Conservation (phyloP, 2,797 vertebrate genomes). For the Percopsis omiscomaycus region DNA sequence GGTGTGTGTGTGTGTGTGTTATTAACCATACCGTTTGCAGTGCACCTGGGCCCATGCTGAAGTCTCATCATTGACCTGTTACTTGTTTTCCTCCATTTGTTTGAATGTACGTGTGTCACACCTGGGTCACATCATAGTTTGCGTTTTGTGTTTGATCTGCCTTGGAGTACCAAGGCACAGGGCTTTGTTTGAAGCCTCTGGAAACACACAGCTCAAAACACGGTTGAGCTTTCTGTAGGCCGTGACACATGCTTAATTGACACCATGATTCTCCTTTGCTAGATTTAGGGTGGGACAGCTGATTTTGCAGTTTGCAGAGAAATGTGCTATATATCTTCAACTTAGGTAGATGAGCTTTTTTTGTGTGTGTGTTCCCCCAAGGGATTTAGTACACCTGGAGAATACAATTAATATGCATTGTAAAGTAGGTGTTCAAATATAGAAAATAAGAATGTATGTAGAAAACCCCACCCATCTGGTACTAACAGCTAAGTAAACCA, state of each 20-base stretch:
- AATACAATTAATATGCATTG: not conserved
- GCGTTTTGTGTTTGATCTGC: slow-evolving; percentile 18
- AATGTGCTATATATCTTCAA: too few species aligned
- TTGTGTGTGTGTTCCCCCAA: too few species aligned
- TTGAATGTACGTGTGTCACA: slow-evolving; percentile 16
- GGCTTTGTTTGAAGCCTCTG: too few species aligned
- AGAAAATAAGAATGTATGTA: not conserved
- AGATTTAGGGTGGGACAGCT: too few species aligned
- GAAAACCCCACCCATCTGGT: not conserved
- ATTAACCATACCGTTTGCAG: slow-evolving; percentile 62
- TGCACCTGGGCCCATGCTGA: slow-evolving; percentile 30
- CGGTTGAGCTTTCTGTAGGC: too few species aligned
- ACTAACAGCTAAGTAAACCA: not conserved
- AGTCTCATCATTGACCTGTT: slow-evolving; percentile 44
- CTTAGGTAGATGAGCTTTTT: too few species aligned
- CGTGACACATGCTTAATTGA: too few species aligned
- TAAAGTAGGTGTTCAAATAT: not conserved
- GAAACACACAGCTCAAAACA: too few species aligned
- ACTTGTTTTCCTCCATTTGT: slow-evolving; percentile 35
- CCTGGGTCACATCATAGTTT: slow-evolving; percentile 59
- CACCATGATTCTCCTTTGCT: too few species aligned
- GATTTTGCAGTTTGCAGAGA: too few species aligned
- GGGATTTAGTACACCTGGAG: not conserved
- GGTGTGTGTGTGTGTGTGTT: slow-evolving; percentile 20
- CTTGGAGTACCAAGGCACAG: not conserved